Conservation (phyloP, 2,113 vertebrate species). For the Catharus minimus region DNA sequence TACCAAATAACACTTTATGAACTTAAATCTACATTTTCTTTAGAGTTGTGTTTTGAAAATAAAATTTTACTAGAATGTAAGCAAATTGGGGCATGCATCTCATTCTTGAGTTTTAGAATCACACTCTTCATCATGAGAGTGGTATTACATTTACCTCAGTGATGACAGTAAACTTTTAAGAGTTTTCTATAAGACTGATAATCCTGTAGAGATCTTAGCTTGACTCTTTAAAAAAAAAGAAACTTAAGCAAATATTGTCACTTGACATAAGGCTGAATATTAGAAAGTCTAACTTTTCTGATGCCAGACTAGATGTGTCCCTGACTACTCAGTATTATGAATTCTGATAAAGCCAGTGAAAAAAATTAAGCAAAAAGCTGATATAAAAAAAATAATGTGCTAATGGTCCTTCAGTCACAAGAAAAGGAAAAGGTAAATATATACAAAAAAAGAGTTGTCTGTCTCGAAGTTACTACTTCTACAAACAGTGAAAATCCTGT, state of each 20-base stretch:
- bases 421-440: background rate
- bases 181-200: background rate
- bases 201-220: background rate
- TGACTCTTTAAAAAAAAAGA: background rate
- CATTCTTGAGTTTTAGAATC: background rate
- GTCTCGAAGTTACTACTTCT: background rate
- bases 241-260: background rate
- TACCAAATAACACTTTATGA: background rate
- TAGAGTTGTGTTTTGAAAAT: background rate
- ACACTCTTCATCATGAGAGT: rapidly evolving
- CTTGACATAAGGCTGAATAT: background rate
- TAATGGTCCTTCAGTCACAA: background rate
- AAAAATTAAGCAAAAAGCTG: background rate
- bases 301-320: background rate
- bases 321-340: background rate
- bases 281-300: background rate
- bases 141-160: background rate
- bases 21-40: background rate
- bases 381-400: background rate
- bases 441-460: background rate
- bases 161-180: background rate
- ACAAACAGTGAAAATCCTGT: background rate
- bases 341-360: background rate
- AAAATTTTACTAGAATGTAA: background rate
- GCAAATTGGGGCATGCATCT: background rate